Evolutionary conservation across 1,140 invertebrate species (phyloP), one percentile per base, ranked within the genome.

Genomic region (Protaetia brevitarsis): DNA sequence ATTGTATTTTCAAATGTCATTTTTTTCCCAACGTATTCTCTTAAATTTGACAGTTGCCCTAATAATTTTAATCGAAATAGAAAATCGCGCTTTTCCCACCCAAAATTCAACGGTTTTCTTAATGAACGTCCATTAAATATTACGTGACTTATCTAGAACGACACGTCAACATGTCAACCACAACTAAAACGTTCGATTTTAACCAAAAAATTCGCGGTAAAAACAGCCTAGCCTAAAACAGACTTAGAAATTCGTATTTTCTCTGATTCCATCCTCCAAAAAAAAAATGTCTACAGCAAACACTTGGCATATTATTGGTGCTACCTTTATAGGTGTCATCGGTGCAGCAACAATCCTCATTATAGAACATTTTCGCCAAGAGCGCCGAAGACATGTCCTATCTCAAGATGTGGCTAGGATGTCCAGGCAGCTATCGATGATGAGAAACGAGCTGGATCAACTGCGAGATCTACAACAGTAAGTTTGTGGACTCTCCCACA

Each of bases 291-390:
- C 64, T 16, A 64, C 63, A 6, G 58, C 31, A 21, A 62, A 62
- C 28, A 5, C 67, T 13, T 64, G 23, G 13, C 64, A 66, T 28
- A 62, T 77, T 63, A 60, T 82, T 34, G 83, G 83, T 6, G 83
- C 83, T 8, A 85, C 85, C 56, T 81, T 87, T 21, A 81, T 88
- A 13, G 86, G 86, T 19, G 76, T 88, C 2, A 79, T 88, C 34
- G 82, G 85, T 59, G 85, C 84, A n/a, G 86, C 86, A 65, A 82
- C 84, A 34, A 79, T 87, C 60, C 84, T 86, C 68, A 80, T 89
- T 57, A 84, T 85, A 64, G 83, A 87, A 65, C 86, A 84, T 73
- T 78, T 85, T n/a, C 79, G 83, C 61, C 83, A 84, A 45, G 82
- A 85, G 67, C 81, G 83, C 70, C 72, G 83, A 60, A 79, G 84